Conservation (phyloP, 2,888 invertebrate genomes). For the Drosophila sordidapex region DNA sequence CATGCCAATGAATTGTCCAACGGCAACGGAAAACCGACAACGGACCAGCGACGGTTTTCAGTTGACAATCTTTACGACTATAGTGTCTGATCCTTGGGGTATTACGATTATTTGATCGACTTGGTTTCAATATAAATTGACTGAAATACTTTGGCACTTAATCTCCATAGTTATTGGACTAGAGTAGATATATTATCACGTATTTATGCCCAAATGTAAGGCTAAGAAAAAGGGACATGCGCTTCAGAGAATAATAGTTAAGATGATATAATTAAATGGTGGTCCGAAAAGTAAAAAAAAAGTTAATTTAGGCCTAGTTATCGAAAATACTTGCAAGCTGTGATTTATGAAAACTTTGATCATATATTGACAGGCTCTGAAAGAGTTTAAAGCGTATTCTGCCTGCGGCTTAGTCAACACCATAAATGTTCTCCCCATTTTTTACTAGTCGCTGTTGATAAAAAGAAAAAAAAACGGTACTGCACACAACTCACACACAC, state of each 20-base stretch:
- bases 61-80: conserved; percentile 12
- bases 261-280: background rate
- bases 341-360: background rate
- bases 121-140: background rate
- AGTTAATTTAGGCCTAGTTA: background rate
- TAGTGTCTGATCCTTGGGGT: background rate
- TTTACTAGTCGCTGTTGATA: conserved; percentile 45
- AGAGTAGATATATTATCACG: background rate
- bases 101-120: background rate
- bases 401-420: conserved; percentile 1
- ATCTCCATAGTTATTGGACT: background rate
- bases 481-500: conserved; percentile 23
- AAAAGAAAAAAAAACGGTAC: conserved; percentile 7
- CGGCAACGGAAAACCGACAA: conserved; percentile 19
- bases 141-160: background rate
- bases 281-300: background rate
- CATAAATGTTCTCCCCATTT: background rate
- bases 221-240: background rate
- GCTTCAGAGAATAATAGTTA: background rate
- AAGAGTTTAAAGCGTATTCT: conserved; percentile 18
- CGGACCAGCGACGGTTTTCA: conserved; percentile 22
- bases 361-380: background rate
- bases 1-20: conserved; percentile 74
- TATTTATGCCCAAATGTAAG: background rate
- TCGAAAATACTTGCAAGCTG: background rate